Base-by-base conservation (phyloP, 2,113 vertebrate genomes). In the Rhodinocichla rosea region DNA sequence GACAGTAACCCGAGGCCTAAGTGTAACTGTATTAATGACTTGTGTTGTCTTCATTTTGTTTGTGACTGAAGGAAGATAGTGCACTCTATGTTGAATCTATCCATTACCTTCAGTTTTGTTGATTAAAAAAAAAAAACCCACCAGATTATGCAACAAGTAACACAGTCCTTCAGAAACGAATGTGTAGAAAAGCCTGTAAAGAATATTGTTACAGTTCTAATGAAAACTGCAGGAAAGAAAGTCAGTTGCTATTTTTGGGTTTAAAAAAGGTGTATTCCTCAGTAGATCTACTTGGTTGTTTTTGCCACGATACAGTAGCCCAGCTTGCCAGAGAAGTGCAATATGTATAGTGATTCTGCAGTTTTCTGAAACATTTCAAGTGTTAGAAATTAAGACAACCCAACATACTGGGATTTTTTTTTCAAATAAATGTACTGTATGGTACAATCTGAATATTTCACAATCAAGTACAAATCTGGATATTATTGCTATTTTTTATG, bases 281-380 rank as follows among this genome's bases (percentile, higher is more conserved):
- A 79, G 11, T 89, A 95, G 69, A 52, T 63, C 22, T 97, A 96
- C 78, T 95, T 96, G 95, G 88, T 80, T 97, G 80, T 94, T 91
- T 97, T 95, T 95, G n/a, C 67, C 78, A 95, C 53, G 76, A 88
- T 94, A 96, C 92, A 96, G 92, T 96, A 95, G 96, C 96, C 96
- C 96, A 94, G 94, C 87, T 96, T 97, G 92, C 74, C 95, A 97
- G 93, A 96, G 92, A 96, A 97, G 98, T 98, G 98, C 97, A 98
- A 98, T 98, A 98, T 98, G 93, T 98, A 97, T 92, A 98, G 96
- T 94, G 81, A 93, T 68, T 95, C 87, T 96, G 95, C 90, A 97
- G 94, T 95, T 94, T 97, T 93, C 79, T 42, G 96, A 96, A 97
- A 89, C 83, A 84, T 97, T 97, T 97, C 94, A 97, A 96, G 84